phyloP scores from a whole-genome alignment of 2,797 vertebrate genomes.

The Pelochelys cantorii region DNA sequence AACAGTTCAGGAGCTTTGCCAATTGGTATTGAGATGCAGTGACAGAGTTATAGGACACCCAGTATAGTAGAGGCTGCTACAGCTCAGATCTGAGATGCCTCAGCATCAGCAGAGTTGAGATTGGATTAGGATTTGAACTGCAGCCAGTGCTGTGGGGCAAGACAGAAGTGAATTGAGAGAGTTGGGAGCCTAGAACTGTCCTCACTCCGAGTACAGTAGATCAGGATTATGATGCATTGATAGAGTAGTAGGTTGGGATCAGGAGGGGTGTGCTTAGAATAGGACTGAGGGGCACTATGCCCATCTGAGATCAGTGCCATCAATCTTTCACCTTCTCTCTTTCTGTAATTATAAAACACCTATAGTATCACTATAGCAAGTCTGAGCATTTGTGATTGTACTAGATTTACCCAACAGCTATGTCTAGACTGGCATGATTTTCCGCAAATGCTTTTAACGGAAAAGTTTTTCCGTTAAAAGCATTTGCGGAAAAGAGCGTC shows the following conservation, averaged over 20 bases:
- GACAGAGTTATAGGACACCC: background rate
- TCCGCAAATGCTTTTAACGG: too few relatives aligned
- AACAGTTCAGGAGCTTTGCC: background rate
- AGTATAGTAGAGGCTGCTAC: background rate
- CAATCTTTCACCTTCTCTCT: background rate
- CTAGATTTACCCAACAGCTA: accelerated
- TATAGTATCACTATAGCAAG: background rate
- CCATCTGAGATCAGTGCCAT: background rate
- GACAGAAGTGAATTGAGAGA: background rate
- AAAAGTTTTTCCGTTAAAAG: too few relatives aligned
- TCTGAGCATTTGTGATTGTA: background rate
- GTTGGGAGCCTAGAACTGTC: background rate
- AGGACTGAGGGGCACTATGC: accelerated
- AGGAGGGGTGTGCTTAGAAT: accelerated
- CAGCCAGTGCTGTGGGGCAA: background rate
- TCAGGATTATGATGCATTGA: background rate
- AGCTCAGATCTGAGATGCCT: background rate
- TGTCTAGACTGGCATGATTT: too few relatives aligned
- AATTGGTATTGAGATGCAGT: background rate
- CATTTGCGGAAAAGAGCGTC: too few relatives aligned
- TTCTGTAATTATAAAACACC: background rate
- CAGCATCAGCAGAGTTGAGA: background rate
- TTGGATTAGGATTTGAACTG: background rate
- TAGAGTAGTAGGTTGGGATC: background rate
- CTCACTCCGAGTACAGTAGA: background rate